These are phyloP conservation scores for Benitochromis conjunctus DNA, from an alignment of 2,113 vertebrate genomes.

Conservation along the genomic window DNA sequence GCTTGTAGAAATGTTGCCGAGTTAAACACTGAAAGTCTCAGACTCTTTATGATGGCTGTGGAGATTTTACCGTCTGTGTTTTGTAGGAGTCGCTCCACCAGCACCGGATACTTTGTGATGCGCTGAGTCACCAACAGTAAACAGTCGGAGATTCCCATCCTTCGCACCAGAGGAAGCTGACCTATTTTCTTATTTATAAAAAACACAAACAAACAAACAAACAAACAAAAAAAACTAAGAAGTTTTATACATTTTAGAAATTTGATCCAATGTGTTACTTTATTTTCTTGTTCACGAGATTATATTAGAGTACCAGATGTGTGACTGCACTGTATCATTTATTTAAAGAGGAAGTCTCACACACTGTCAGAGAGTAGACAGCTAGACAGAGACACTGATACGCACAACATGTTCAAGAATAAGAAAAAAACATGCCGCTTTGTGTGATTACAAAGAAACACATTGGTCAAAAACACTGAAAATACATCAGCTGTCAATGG, in stretches of 20 bases:
- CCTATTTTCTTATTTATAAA: slow-evolving; percentile 80
- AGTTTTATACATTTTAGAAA: neutral
- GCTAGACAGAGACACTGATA: neutral
- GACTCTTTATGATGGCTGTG: neutral
- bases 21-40: neutral
- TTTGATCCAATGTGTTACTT: neutral
- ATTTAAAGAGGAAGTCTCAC: neutral
- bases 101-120: slow-evolving; percentile 91
- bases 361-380: neutral
- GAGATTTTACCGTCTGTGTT: slow-evolving; percentile 83
- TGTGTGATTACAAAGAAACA: neutral
- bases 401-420: neutral
- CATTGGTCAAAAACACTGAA: neutral
- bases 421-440: neutral
- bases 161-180: slow-evolving; percentile 80
- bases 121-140: slow-evolving; percentile 92
- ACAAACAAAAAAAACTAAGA: neutral
- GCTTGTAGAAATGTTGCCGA: neutral
- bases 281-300: neutral
- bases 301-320: neutral
- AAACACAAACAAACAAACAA: too few relatives aligned
- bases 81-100: slow-evolving; percentile 88
- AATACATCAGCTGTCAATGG: neutral
- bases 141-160: slow-evolving; percentile 88
- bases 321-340: neutral